Conservation (phyloP, 2,797 vertebrate genomes). For the Spinus pinus region DNA sequence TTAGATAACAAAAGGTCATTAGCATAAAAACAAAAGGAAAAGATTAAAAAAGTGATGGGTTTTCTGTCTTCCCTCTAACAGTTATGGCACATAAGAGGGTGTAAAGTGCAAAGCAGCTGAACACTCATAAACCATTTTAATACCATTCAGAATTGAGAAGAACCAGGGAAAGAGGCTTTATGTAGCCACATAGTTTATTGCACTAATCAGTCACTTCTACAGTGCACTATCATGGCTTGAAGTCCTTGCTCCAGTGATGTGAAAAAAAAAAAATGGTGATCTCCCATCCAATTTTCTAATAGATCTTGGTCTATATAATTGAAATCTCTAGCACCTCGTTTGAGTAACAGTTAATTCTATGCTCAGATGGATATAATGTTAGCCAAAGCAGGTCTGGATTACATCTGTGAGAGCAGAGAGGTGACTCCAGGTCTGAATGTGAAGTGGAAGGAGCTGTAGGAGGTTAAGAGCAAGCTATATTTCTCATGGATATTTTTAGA, state of each 20-base stretch:
- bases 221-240: neutral
- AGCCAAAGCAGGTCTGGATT: neutral
- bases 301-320: neutral
- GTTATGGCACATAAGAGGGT: neutral
- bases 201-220: constrained; percentile 10
- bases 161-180: neutral
- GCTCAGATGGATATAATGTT: neutral
- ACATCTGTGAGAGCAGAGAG: neutral
- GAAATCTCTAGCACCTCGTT: neutral
- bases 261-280: neutral
- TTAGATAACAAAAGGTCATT: constrained; percentile 2
- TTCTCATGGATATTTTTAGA: neutral
- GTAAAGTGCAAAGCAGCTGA: constrained; percentile 34
- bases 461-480: neutral
- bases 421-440: neutral
- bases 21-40: neutral
- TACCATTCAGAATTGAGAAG: constrained; percentile 7
- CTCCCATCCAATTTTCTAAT: neutral
- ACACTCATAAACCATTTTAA: constrained; percentile 46
- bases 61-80: neutral
- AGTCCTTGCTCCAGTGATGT: neutral
- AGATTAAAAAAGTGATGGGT: neutral
- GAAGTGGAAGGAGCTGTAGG: neutral
- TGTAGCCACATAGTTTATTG: constrained; percentile 9
- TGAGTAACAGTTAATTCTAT: neutral